Percentiles rank a stretch among this genome's conserved stretches.
phyloP scores from a whole-genome alignment of 2,113 vertebrate species.

The Turdus rufiventris region DNA sequence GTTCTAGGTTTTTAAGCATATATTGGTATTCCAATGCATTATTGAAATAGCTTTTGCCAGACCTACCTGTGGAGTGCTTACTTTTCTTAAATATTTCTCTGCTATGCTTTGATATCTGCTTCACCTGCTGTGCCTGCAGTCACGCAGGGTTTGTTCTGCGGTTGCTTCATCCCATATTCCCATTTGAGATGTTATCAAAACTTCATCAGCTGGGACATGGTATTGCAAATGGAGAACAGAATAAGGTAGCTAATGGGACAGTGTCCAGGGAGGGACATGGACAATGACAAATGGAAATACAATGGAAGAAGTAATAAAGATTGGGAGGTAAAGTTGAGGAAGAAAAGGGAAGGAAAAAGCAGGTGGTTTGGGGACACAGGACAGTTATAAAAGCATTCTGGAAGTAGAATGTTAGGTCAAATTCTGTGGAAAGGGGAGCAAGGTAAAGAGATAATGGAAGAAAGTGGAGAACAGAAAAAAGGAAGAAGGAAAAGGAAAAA shows the following conservation, averaged over 20 bases:
- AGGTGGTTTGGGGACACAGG: neutral
- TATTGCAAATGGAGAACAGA: constrained; percentile 18
- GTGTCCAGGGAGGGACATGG: neutral
- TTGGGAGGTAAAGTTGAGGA: neutral
- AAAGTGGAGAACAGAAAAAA: neutral
- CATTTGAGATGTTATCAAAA: constrained; percentile 24
- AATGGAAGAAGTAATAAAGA: neutral
- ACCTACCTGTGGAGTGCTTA: neutral
- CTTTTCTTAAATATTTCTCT: constrained; percentile 26
- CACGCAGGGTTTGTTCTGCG: neutral
- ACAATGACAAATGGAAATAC: neutral
- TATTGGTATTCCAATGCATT: neutral
- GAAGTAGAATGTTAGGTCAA: neutral
- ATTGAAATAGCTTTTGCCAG: neutral
- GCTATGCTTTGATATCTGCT: neutral
- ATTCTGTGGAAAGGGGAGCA: neutral
- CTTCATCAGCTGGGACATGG: neutral
- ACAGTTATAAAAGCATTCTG: neutral
- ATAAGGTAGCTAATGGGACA: neutral
- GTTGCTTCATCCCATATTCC: neutral
- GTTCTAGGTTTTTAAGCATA: neutral
- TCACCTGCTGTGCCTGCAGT: neutral
- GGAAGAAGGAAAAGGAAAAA: neutral
- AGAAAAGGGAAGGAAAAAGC: neutral
- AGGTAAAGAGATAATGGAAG: neutral